These are phyloP conservation scores for Thyatira batis DNA, from an alignment of 2,888 invertebrate genomes.

Conservation along the genomic window DNA sequence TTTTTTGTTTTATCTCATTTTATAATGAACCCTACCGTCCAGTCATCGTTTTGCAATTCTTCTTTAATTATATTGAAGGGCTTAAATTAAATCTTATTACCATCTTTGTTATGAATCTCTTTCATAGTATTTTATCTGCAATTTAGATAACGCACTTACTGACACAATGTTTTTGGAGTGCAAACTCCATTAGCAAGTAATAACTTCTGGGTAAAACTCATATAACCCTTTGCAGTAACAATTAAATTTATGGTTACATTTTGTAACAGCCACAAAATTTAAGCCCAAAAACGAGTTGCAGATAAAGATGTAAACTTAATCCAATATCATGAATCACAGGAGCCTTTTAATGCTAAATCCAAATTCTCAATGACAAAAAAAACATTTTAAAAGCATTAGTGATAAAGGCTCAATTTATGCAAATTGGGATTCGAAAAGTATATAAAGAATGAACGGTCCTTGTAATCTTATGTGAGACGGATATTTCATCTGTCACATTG, in stretches of 20 bases:
- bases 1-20: conserved; percentile 28
- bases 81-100: conserved; percentile 4
- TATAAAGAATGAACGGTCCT: neutral
- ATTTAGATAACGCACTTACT: neutral
- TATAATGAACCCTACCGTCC: conserved; percentile 28
- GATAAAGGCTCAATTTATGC: conserved; percentile 54
- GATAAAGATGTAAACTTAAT: conserved; percentile 20
- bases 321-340: conserved; percentile 33
- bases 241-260: neutral
- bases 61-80: conserved; percentile 15
- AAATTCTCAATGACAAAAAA: conserved; percentile 35
- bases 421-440: conserved; percentile 41
- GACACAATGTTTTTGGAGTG: neutral
- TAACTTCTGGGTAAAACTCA: neutral
- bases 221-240: conserved; percentile 1
- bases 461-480: neutral
- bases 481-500: neutral
- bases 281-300: conserved; percentile 2
- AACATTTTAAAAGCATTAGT: conserved; percentile 36
- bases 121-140: neutral
- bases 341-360: conserved; percentile 36
- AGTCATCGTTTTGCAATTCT: conserved; percentile 16
- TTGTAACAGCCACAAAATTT: conserved; percentile 1
- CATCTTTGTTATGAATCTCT: neutral
- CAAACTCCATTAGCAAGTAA: neutral